Percentiles rank a stretch among this genome's conserved stretches.
phyloP scores from a whole-genome alignment of 2,888 invertebrate species.

The Dichetophora obliterata region DNA sequence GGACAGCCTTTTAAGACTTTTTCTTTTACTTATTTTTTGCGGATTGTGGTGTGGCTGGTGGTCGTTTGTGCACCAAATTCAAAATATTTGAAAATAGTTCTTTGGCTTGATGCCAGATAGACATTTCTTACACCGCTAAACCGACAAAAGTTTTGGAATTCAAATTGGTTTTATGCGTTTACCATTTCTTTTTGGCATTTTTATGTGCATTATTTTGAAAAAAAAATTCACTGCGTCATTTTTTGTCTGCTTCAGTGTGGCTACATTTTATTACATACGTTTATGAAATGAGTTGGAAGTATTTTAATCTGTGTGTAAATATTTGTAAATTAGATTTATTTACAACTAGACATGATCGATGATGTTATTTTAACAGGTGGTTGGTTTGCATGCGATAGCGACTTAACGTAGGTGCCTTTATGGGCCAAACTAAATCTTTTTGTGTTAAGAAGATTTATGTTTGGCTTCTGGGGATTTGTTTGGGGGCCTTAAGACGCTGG shows the following conservation, averaged over 20 bases:
- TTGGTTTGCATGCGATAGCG: neutral
- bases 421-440: neutral
- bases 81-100: neutral
- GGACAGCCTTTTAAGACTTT: neutral
- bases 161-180: conserved; percentile 7
- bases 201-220: too few species aligned
- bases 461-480: too few species aligned
- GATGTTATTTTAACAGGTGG: neutral
- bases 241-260: neutral
- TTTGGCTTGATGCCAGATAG: neutral
- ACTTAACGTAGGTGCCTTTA: neutral
- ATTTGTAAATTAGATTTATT: conserved; percentile 50
- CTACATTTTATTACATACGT: conserved; percentile 12
- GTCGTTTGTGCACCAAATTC: too few species aligned
- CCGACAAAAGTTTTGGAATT: neutral
- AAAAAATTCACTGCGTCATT: neutral
- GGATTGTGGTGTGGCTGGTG: too few species aligned
- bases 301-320: conserved; percentile 66
- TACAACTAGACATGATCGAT: neutral
- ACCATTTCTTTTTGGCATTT: neutral
- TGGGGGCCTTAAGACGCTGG: neutral
- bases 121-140: neutral
- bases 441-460: neutral
- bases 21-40: neutral
- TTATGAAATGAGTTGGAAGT: conserved; percentile 58